Evolutionary conservation across 2,888 invertebrate genomes (phyloP).

Genomic region (Cremastobaeus sp.): DNA sequence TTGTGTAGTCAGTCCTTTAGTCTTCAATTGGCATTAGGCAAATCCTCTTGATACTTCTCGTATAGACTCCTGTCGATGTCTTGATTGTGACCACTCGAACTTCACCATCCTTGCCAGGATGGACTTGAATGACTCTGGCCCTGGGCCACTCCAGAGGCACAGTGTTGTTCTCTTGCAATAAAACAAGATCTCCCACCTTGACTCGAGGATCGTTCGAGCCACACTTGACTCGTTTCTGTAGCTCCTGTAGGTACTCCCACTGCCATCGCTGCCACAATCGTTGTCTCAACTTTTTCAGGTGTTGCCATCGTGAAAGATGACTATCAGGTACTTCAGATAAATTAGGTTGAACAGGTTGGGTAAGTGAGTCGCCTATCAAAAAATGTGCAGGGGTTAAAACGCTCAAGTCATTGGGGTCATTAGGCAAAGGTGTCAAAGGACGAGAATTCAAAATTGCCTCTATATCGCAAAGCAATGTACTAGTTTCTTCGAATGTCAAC

Average conservation of each 20-base stretch:
- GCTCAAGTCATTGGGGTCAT: too few relatives aligned
- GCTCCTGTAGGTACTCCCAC: constrained; percentile 14
- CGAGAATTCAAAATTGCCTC: too few relatives aligned
- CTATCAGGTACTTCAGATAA: background rate
- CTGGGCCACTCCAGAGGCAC: constrained; percentile 3
- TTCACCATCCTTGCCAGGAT: constrained; percentile 1
- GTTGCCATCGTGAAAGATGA: constrained; percentile 15
- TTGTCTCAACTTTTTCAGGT: constrained; percentile 10
- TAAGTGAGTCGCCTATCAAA: too few relatives aligned
- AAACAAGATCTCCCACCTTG: background rate
- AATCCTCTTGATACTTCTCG: background rate
- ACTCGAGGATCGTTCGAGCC: background rate
- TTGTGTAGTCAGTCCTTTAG: too few relatives aligned
- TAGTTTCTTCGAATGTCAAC: too few relatives aligned
- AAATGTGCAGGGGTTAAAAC: too few relatives aligned
- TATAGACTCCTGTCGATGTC: background rate
- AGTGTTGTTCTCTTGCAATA: background rate
- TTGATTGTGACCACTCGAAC: background rate
- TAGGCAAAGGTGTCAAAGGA: too few relatives aligned
- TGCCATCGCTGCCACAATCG: constrained; percentile 1
- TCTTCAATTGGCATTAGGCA: too few relatives aligned
- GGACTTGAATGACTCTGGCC: background rate
- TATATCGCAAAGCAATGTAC: too few relatives aligned
- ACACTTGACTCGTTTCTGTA: constrained; percentile 14
- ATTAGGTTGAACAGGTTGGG: background rate